Evolutionary conservation across 1,140 invertebrate species (phyloP).

Genomic region (Drosophila athabasca): DNA sequence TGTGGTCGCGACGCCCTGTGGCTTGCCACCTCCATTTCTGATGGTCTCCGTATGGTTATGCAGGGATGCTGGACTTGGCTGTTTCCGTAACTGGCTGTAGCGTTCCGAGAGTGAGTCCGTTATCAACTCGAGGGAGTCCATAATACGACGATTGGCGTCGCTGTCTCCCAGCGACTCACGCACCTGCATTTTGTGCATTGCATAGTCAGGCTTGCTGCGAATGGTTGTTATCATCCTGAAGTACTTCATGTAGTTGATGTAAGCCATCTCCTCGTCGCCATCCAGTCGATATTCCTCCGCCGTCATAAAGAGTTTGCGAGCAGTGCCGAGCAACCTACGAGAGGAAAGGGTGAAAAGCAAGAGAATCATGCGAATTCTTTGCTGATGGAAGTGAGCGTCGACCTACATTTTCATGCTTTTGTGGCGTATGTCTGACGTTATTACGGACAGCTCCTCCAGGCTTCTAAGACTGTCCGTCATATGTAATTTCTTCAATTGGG

Average conservation of each 20-base stretch:
- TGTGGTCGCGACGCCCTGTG: background rate
- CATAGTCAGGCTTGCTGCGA: conserved; percentile 85
- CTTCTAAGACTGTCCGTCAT: conserved; percentile 85
- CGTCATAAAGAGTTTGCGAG: conserved; percentile 85
- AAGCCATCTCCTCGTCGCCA: conserved; percentile 88
- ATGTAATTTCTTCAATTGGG: conserved; percentile 84
- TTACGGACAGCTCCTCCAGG: conserved; percentile 84
- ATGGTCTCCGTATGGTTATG: conserved; percentile 14
- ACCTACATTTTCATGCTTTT: conserved; percentile 85
- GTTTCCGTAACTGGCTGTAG: conserved; percentile 82
- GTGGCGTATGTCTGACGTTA: conserved; percentile 84
- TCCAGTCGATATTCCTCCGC: conserved; percentile 85
- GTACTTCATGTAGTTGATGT: conserved; percentile 89
- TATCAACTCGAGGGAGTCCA: conserved; percentile 85
- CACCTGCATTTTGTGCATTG: conserved; percentile 85
- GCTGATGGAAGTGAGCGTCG: conserved; percentile 25
- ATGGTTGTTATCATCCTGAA: conserved; percentile 86
- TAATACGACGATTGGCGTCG: conserved; percentile 84
- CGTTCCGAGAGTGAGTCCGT: conserved; percentile 85
- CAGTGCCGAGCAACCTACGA: conserved; percentile 84
- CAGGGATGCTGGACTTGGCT: background rate
- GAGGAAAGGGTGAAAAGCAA: background rate
- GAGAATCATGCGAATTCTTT: conserved; percentile 15
- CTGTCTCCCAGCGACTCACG: conserved; percentile 85
- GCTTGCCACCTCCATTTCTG: conserved; percentile 5